Base-by-base conservation (phyloP, 2,797 vertebrate species). In the Margarornis squamiger region DNA sequence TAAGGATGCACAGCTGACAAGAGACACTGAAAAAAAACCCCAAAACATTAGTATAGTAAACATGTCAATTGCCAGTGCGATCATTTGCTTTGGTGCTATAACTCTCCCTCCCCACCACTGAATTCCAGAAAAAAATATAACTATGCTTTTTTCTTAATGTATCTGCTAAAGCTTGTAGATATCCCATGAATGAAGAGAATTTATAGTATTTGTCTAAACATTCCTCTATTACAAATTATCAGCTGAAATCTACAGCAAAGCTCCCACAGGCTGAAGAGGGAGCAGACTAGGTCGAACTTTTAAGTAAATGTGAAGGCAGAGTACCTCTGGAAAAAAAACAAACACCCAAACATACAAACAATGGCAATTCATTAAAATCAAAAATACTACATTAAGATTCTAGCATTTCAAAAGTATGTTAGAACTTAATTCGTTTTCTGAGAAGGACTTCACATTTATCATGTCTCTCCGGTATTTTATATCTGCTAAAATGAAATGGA, bases 401-500 rank as follows among this genome's bases (percentile, higher is more conserved):
- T 23, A 82, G 59, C 86, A 96, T 93, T 95, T 68, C 77, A 89
- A 92, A 92, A 57, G 74, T 6, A 95, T 34, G 83, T 78, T 93
- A 92, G 90, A 95, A 76, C n/a, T 91, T 93, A 38, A 66, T 84
- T 86, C 88, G 19, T 86, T 83, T 90, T 94, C 93, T 80, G 78
- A 93, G 46, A 93, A 83, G 78, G 71, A 78, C 89, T 88, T 90
- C 73, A 77, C 67, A 46, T 95, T 97, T 88, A 45, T 65, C 82
- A 73, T 88, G 48, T 80, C 45, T 82, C 86, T 94, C 79, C 93
- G 91, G 80, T 94, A 92, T 95, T 96, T 96, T 96, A n/a, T 88
- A 91, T 61, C 51, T 93, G 88, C 90, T 92, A 95, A 95, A 97
- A 95, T 91, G 96, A 96, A 97, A 92, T 38, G 34, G 96, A 96